Evolutionary conservation across 2,888 invertebrate species (phyloP), one percentile per base, ranked within the genome.

Genomic region (Tanytarsus gracilentus): DNA sequence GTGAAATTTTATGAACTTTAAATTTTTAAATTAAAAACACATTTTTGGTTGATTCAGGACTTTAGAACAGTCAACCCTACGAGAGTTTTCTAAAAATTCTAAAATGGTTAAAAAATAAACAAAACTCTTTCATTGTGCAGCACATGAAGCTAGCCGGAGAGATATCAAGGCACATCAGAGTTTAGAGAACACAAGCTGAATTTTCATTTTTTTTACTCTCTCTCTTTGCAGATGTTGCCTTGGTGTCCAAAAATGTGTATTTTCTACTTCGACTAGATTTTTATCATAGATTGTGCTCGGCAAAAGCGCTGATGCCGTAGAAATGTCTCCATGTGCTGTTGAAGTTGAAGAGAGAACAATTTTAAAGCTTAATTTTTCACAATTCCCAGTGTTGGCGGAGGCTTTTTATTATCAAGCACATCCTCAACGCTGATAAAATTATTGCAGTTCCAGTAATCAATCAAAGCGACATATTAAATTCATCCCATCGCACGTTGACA

Each of bases 381-480:
- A 48, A 23, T 36, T 33, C 14, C 14, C 14, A 33, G 11, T 33
- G n/a, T 33, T 33, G n/a, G 11, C 33, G 16, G 36, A 36, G 36
- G 36, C n/a, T 11, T 36, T 36, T 36, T 36, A 36, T 36, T 36
- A 14, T 36, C 16, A n/a, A 36, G 7, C 14, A 36, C 8, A 33
- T 14, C 5, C n/a, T 14, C 16, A 36, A 4, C n/a, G n/a, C 36
- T 16, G 16, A 16, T 36, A 6, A 14, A 11, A 33, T 14, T 14
- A 30, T 9, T 33, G 52, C 16, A 51, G 29, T 3, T n/a, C 36
- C n/a, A 21, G 55, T 33, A 55, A 55, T 55, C 55, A 55, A 55
- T 55, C 55, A 55, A 55, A 55, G 16, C 39, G 40, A 55, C 55
- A 55, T 55, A 55, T 55, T 55, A 55, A 55, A 55, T 55, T 55